These are phyloP conservation scores for Remorina albescens DNA, from an alignment of 2,797 vertebrate species.

Conservation along the genomic window DNA sequence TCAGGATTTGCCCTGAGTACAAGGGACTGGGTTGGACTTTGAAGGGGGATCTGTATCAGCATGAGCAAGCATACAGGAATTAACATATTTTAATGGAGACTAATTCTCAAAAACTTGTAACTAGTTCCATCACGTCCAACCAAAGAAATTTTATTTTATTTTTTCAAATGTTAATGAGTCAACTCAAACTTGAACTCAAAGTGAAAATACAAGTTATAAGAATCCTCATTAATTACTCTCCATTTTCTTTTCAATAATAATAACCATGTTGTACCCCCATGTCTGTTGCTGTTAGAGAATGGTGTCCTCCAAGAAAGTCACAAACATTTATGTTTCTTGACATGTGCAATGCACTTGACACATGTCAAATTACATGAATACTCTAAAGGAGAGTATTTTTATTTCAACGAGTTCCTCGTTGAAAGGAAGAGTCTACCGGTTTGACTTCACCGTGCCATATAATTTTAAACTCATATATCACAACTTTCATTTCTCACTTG, in stretches of 20 bases:
- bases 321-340: too few species aligned
- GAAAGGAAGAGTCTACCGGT: not conserved
- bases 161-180: not conserved
- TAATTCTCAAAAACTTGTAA: not conserved
- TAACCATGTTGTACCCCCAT: not conserved
- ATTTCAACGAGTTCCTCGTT: not conserved
- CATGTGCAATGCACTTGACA: conserved; percentile 15
- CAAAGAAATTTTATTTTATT: not conserved
- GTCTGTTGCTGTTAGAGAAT: conserved; percentile 1
- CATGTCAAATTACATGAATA: conserved; percentile 7
- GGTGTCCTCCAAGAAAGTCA: conserved; percentile 6
- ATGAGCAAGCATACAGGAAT: not conserved
- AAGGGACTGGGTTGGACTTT: conserved; percentile 7
- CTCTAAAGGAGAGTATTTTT: conserved; percentile 10
- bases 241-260: conserved; percentile 4
- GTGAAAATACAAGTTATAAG: not conserved
- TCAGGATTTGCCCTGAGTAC: conserved; percentile 3
- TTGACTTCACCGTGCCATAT: not conserved
- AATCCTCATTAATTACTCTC: not conserved
- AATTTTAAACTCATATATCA: not conserved
- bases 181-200: not conserved
- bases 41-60: not conserved
- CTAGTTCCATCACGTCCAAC: not conserved
- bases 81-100: not conserved
- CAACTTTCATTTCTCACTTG: not conserved